Evolutionary conservation across 2,888 invertebrate genomes (phyloP).

Genomic region (Bellardia bayeri): DNA sequence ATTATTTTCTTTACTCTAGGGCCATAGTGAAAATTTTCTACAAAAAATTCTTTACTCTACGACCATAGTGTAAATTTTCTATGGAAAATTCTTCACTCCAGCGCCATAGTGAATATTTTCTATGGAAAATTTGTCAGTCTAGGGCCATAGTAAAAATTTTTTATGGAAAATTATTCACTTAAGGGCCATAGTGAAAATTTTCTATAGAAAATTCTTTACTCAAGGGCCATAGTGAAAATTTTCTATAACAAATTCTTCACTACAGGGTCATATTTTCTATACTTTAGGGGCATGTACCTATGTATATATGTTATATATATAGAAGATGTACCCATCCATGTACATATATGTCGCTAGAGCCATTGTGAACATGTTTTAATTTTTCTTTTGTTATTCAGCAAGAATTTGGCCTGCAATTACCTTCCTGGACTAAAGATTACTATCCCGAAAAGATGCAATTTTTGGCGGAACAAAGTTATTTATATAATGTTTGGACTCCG

Average conservation of each 20-base stretch:
- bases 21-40: background rate
- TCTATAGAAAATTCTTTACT: background rate
- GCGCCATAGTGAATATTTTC: background rate
- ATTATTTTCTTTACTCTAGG: background rate
- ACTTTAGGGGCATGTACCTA: too few species aligned
- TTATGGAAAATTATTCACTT: background rate
- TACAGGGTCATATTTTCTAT: too few species aligned
- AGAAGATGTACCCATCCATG: too few species aligned
- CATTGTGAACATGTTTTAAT: background rate
- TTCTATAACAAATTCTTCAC: too few species aligned
- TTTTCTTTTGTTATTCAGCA: constrained; percentile 80
- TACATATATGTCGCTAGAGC: too few species aligned
- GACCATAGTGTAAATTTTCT: background rate
- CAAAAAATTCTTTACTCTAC: background rate
- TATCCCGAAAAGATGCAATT: constrained; percentile 86
- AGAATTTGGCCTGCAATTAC: constrained; percentile 86
- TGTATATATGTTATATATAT: too few species aligned
- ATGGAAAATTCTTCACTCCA: background rate
- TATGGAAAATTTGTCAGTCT: background rate
- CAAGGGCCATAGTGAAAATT: too few species aligned
- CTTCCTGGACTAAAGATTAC: constrained; percentile 87
- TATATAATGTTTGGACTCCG: constrained; percentile 87
- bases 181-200: background rate
- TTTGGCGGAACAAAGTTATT: constrained; percentile 86
- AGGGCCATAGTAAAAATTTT: background rate